Evolutionary conservation across 2,888 invertebrate genomes (phyloP).

Genomic region (Cinara cedri): DNA sequence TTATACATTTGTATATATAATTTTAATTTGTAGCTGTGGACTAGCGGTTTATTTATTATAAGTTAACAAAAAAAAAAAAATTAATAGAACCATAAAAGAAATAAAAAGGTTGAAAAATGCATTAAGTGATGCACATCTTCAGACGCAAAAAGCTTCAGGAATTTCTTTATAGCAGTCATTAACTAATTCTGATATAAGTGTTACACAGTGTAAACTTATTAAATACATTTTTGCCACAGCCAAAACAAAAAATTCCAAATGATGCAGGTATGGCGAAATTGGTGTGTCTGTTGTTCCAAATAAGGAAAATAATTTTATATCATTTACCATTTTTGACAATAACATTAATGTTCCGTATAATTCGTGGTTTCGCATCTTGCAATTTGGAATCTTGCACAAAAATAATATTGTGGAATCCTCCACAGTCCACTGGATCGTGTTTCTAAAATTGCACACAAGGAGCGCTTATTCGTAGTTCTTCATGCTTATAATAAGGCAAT

Average conservation of each 20-base stretch:
- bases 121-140: neutral
- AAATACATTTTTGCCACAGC: constrained; percentile 16
- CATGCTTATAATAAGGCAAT: too few relatives aligned
- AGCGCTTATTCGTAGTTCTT: too few relatives aligned
- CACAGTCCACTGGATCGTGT: too few relatives aligned
- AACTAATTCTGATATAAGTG: neutral
- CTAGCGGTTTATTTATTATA: too few relatives aligned
- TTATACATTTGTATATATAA: too few relatives aligned
- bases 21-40: too few relatives aligned
- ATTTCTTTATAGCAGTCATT: neutral
- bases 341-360: too few relatives aligned
- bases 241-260: constrained; percentile 9
- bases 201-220: neutral
- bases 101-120: constrained; percentile 18
- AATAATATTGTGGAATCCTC: too few relatives aligned
- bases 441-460: too few relatives aligned
- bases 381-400: too few relatives aligned
- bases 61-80: constrained; percentile 12
- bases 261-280: neutral
- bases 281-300: constrained; percentile 9
- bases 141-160: constrained; percentile 6
- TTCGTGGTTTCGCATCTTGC: too few relatives aligned
- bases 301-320: neutral
- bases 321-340: neutral
- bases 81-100: constrained; percentile 8